Evolutionary conservation across 2,113 vertebrate genomes (phyloP).

Genomic region (Muntiacus muntjak): DNA sequence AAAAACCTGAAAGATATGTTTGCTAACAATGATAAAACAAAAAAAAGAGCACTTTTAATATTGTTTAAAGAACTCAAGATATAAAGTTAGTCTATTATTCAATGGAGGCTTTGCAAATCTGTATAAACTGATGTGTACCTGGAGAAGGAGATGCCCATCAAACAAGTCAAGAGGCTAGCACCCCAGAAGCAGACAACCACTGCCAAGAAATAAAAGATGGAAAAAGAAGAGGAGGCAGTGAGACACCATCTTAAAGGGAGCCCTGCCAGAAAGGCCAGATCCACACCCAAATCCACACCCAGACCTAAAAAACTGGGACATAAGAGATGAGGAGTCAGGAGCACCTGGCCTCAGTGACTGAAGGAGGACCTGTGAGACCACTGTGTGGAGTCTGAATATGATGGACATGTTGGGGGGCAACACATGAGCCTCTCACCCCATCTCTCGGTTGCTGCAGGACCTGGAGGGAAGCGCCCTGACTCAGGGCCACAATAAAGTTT

Average conservation of each 20-base stretch:
- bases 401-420: neutral
- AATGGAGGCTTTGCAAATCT: neutral
- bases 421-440: neutral
- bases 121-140: neutral
- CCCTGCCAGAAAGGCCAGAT: neutral
- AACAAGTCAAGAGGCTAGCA: neutral
- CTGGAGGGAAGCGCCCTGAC: neutral
- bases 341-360: fast-evolving
- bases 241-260: neutral
- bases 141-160: constrained; percentile 50
- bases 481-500: constrained; percentile 54
- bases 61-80: neutral
- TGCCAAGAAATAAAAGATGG: constrained; percentile 73
- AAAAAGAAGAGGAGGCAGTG: constrained; percentile 54
- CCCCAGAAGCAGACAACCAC: neutral
- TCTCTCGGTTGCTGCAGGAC: neutral
- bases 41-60: neutral
- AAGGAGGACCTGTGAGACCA: neutral
- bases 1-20: neutral
- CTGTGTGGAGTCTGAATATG: neutral
- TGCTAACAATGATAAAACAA: neutral
- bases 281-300: neutral
- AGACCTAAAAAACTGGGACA: neutral
- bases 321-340: constrained; percentile 35
- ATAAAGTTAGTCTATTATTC: neutral